Conservation (phyloP, 37 sponge, comb jelly and placozoan species). For the Bolinopsis microptera region DNA sequence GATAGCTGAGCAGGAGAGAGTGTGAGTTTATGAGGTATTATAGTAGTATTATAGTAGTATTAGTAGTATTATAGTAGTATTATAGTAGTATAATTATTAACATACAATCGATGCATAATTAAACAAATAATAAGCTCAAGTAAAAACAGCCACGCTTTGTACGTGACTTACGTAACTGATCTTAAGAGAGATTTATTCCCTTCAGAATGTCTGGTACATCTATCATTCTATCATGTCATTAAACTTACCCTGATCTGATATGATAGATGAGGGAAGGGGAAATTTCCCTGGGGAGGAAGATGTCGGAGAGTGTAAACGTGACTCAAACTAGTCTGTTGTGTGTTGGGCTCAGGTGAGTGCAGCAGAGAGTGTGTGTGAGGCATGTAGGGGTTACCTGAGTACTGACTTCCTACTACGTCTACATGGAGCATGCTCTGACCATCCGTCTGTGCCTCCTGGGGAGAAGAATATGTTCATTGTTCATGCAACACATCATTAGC, state of each 20-base stretch:
- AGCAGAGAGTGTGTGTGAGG: background rate
- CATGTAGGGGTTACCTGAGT: background rate
- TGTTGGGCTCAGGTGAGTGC: background rate
- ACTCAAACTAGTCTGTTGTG: background rate
- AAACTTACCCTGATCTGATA: slow-evolving; percentile 56
- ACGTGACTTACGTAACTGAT: no score
- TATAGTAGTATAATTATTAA: no score
- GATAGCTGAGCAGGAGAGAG: background rate
- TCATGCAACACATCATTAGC: background rate
- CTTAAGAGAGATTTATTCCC: no score
- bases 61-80: no score
- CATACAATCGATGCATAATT: no score
- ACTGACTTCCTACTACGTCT: slow-evolving; percentile 28
- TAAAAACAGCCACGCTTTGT: no score
- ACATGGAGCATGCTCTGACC: slow-evolving; percentile 19
- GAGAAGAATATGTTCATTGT: background rate
- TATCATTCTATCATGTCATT: no score
- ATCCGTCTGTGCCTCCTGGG: background rate
- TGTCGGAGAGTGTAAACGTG: background rate
- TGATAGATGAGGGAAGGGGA: background rate
- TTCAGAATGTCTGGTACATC: no score
- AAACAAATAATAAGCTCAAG: no score
- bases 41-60: no score
- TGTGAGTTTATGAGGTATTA: background rate
- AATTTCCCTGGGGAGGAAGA: background rate